Percentiles rank a stretch among this genome's conserved stretches.
Conservation (phyloP, 2,888 invertebrate genomes). For the Pseudanteris insignis region DNA sequence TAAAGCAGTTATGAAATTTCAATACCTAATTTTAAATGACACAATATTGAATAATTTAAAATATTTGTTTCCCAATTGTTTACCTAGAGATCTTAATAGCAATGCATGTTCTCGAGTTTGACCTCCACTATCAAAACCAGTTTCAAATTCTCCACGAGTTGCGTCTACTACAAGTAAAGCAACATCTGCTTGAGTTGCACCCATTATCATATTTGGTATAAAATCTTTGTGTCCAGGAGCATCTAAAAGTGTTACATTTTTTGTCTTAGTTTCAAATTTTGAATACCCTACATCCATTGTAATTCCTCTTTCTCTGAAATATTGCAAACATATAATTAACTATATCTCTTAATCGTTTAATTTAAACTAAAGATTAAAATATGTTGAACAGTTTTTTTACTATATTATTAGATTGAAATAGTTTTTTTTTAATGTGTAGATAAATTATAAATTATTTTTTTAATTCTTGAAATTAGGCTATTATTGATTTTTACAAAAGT, state of each 20-base stretch:
- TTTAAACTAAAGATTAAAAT: too few relatives aligned
- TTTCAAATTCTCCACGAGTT: slow-evolving; percentile 96
- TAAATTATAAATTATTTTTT: too few relatives aligned
- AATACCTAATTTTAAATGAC: slow-evolving; percentile 6
- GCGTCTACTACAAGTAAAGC: slow-evolving; percentile 97
- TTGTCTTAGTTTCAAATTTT: slow-evolving; percentile 88
- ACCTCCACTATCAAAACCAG: slow-evolving; percentile 97
- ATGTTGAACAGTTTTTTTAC: too few relatives aligned
- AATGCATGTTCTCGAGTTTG: slow-evolving; percentile 98
- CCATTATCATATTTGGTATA: slow-evolving; percentile 99
- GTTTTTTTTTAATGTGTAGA: too few relatives aligned
- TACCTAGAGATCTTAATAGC: slow-evolving; percentile 81
- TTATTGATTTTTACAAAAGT: too few relatives aligned
- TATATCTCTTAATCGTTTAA: too few relatives aligned
- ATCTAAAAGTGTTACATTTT: slow-evolving; percentile 86
- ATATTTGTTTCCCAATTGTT: too few relatives aligned
- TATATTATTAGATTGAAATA: too few relatives aligned
- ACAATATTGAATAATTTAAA: slow-evolving; percentile 3
- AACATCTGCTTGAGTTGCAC: slow-evolving; percentile 98
- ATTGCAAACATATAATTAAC: too few relatives aligned
- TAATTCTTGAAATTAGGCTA: too few relatives aligned
- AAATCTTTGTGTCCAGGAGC: slow-evolving; percentile 99
- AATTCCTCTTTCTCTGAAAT: slow-evolving; percentile 79
- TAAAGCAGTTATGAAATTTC: slow-evolving; percentile 19
- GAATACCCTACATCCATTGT: slow-evolving; percentile 98